Evolutionary conservation across 2,113 vertebrate species (phyloP).

Genomic region (Gymnogyps californianus): DNA sequence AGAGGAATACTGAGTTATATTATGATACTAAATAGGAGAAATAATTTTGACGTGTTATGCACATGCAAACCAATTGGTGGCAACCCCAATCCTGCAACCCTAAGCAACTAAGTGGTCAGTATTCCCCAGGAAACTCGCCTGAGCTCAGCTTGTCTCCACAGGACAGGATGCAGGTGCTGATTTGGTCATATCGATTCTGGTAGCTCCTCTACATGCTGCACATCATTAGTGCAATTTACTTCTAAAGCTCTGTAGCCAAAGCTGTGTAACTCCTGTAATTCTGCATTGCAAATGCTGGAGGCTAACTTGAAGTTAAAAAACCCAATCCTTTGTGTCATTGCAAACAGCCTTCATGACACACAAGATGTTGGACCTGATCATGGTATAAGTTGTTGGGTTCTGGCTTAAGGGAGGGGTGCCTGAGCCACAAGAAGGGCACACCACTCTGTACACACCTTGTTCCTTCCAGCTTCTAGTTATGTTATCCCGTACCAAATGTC

Average conservation of each 20-base stretch:
- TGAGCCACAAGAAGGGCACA: background rate
- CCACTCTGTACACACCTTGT: background rate
- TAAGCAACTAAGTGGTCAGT: background rate
- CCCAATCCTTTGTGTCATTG: background rate
- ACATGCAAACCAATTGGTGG: background rate
- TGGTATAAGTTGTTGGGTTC: background rate
- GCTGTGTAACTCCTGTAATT: rapidly evolving
- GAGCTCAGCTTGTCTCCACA: background rate
- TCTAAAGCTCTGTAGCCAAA: background rate
- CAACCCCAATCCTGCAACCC: background rate
- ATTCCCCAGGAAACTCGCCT: background rate
- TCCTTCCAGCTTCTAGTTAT: background rate
- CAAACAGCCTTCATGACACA: background rate
- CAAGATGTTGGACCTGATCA: background rate
- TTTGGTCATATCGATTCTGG: background rate
- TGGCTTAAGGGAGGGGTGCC: background rate
- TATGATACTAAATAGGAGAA: background rate
- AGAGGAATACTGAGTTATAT: background rate
- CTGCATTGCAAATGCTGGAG: background rate
- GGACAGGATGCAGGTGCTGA: background rate
- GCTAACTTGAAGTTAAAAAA: background rate
- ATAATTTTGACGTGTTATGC: rapidly evolving
- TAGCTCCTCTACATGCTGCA: background rate
- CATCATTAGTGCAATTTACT: background rate
- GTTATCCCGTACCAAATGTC: background rate